Base-by-base conservation (phyloP, 2,113 vertebrate genomes). In the Okapia johnstoni region DNA sequence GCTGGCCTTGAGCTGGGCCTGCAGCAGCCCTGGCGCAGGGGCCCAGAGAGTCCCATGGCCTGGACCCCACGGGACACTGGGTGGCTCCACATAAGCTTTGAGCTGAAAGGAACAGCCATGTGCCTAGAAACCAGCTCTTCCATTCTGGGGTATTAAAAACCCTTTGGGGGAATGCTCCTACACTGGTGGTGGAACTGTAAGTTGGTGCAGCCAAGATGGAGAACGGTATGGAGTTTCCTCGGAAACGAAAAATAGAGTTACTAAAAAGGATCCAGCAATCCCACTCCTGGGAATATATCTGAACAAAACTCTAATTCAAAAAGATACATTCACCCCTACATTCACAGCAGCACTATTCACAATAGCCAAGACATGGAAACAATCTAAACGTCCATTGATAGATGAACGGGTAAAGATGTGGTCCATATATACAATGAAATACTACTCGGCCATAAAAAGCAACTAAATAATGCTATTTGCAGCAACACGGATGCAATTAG, bases 61-160 rank as follows among this genome's bases (percentile, higher is more conserved):
- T 1, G 2, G 1, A 30, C 5, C 57, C 60, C 83, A 23, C 15
- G 19, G 26, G 33, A 30, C 25, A 46, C 19, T 9, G 7, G 14
- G 0, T 0, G 52, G 19, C n/a, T 21, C 33, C 48, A 30, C 9
- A 4, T 7, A 14, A 14, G 23, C 46, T n/a, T 0, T 12, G 48
- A 84, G 40, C 23, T 8, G 1, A 84, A 54, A 55, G 28, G 12
- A 11, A 36, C 21, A 25, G 54, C 3, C 17, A 0, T 0, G 0
- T 15, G 15, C n/a, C 70, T 60, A 23, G 85, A 23, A 46, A 43
- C 0, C 36, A 19, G 33, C 25, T 77, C 54, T 60, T 58, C 15
- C 5, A 3, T 11, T 4, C 2, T 0, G 0, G 17, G 50, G 2
- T 17, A 1, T 3, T 26, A 52, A 28, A 73, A 40, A 40, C 10